Percentiles rank a stretch among this genome's conserved stretches.
These are phyloP conservation scores for Lordiphosa mommai DNA, from an alignment of 1,140 invertebrate genomes.

Conservation along the genomic window DNA sequence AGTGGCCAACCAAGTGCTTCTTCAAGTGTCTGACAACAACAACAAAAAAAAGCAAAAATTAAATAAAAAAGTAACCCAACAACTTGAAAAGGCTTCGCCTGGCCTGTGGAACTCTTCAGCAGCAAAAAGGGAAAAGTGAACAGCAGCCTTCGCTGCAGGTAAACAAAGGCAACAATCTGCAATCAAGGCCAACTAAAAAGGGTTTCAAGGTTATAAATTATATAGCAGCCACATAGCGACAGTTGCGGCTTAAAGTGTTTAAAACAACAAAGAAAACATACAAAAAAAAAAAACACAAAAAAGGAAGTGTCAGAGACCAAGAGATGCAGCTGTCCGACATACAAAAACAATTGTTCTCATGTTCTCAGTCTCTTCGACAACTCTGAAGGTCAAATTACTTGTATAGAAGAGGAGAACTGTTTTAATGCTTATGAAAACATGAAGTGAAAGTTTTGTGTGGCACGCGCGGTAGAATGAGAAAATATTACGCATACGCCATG, in stretches of 20 bases:
- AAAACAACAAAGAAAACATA: too few species aligned
- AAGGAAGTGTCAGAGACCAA: slow-evolving; percentile 41
- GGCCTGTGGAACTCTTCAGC: neutral
- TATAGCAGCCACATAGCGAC: slow-evolving; percentile 12
- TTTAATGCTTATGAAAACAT: slow-evolving; percentile 2
- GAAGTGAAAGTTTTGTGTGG: slow-evolving; percentile 38
- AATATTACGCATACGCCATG: slow-evolving; percentile 52
- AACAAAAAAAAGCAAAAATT: slow-evolving; percentile 3
- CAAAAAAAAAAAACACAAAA: neutral
- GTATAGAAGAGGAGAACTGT: neutral
- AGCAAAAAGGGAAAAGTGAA: slow-evolving; percentile 3
- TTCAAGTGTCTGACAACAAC: slow-evolving; percentile 4
- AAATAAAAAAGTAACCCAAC: slow-evolving; percentile 36
- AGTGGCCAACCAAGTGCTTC: slow-evolving; percentile 8
- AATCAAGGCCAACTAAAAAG: slow-evolving; percentile 61
- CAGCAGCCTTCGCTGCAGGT: slow-evolving; percentile 12
- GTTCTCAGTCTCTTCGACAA: slow-evolving; percentile 3
- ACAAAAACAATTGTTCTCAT: slow-evolving; percentile 2
- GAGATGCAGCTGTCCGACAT: slow-evolving; percentile 20
- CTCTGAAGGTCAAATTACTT: slow-evolving; percentile 49
- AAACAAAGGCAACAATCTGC: slow-evolving; percentile 18
- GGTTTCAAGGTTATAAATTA: slow-evolving; percentile 72
- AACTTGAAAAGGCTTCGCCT: slow-evolving; percentile 33
- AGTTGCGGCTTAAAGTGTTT: slow-evolving; percentile 24
- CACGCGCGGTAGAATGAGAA: slow-evolving; percentile 21